Base-by-base conservation (phyloP, 2,888 invertebrate genomes). In the Cantharis rustica region DNA sequence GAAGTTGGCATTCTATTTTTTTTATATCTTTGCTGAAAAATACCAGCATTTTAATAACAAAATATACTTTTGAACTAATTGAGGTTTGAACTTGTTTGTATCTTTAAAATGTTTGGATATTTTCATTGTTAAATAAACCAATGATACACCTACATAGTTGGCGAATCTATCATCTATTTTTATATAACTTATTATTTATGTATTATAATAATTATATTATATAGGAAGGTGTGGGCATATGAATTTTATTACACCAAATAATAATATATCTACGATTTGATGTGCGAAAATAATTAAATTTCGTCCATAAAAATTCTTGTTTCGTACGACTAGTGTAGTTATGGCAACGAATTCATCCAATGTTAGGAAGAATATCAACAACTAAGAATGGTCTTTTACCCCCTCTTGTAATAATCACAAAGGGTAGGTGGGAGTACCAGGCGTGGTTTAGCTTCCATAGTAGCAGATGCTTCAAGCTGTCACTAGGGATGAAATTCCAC, bases 321-420 rank as follows among this genome's bases (percentile, higher is more conserved):
- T 9, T 27, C 26, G 62, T 26, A 69, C 70, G 27, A 26, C 62
- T 63, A 70, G 70, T 80, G 81, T 83, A 79, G 79, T 82, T 80
- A 83, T 83, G 82, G 82, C 82, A 82, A 84, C 84, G 79, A 81
- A 82, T 83, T 82, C 79, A 79, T 80, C 84, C 84, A 84, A 84
- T 84, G 80, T 79, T 71, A 74, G 75, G 70, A 72, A 72, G 78
- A 79, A 76, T 75, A 80, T 79, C 73, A 76, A 47, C 47, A 47
- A 69, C 76, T 71, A 75, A 75, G 78, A 80, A 81, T 79, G 80
- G 79, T 77, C 79, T 74, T 79, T 79, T 77, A 75, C 78, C 80
- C 83, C 82, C 80, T 72, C 82, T 75, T 68, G 23, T 66, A 16
- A 17, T 10, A 17, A 23, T 15, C 47, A 62, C 47, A 17, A 68